Base-by-base conservation (phyloP, 2,797 vertebrate species). In the Acanthiza pusilla region DNA sequence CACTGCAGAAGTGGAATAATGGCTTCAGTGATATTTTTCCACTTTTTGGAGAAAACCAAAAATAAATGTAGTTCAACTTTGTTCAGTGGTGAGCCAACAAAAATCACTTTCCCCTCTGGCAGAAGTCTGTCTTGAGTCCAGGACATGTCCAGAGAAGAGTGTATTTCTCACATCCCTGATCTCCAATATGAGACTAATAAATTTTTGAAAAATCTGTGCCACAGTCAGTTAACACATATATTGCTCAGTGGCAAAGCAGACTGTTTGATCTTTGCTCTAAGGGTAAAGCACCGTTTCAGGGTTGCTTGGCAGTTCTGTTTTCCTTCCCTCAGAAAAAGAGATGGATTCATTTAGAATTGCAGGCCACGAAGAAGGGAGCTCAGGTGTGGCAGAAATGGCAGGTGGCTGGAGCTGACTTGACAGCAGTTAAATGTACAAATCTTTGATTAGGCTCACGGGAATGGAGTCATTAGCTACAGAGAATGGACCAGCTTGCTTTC, bases 341-440 rank as follows among this genome's bases (percentile, higher is more conserved):
- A 98, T 98, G 95, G 98, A 98, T 98, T 98, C 96, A 95, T 97
- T 98, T 98, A 97, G 98, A 98, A 98, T 95, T 63, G 54, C 72
- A 75, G 93, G 96, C 97, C 97, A 96, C 88, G 9, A 94, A 98
- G 97, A 97, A 95, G 91, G 97, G 96, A 98, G 98, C 98, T 98
- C 98, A 98, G 98, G 98, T 99, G 98, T 97, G 96, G 96, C 96
- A 97, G 97, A 98, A 97, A 95, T 98, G 97, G 98, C 99, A 99
- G 99, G 98, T 99, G 99, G 98, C 97, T 98, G 97, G 97, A 97
- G 96, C 98, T 98, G 98, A 98, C 98, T 98, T 98, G 98, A 98
- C 98, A 98, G 98, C 98, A 99, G 99, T 99, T 99, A 99, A 98
- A 98, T 98, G 98, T 98, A 99, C 98, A 99, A 98, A 98, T 98